Conservation (phyloP, 1,140 invertebrate species). For the Triops longicaudatus region DNA sequence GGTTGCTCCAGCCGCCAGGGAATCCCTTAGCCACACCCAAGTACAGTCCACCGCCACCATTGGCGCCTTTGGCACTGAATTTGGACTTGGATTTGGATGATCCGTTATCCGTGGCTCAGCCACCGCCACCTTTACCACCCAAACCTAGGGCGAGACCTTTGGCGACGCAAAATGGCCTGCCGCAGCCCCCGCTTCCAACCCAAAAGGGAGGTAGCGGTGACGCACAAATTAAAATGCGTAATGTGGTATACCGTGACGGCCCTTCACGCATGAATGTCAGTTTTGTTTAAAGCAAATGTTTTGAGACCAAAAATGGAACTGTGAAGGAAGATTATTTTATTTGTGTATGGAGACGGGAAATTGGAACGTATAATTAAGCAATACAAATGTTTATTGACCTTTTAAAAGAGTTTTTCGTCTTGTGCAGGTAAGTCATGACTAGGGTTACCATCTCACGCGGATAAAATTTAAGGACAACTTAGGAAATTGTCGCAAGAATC, state of each 20-base stretch:
- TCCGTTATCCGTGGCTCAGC: slow-evolving; percentile 20
- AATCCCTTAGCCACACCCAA: slow-evolving; percentile 17
- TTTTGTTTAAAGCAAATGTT: slow-evolving; percentile 22
- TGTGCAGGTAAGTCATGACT: too few species aligned
- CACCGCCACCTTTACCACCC: slow-evolving; percentile 28
- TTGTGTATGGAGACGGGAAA: not conserved
- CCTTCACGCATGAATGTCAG: slow-evolving; percentile 25
- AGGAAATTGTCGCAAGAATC: too few species aligned
- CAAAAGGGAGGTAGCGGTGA: slow-evolving; percentile 8
- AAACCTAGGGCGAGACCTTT: slow-evolving; percentile 23
- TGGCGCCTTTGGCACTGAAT: slow-evolving; percentile 20
- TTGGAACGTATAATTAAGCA: not conserved
- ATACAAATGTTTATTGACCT: too few species aligned
- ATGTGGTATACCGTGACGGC: slow-evolving; percentile 1
- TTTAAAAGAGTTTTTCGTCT: too few species aligned
- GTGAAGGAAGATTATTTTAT: not conserved
- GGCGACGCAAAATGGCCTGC: slow-evolving; percentile 10
- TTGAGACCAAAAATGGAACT: not conserved
- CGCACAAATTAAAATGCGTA: not conserved
- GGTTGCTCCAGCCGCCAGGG: not conserved
- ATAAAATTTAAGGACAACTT: too few species aligned
- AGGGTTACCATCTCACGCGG: too few species aligned
- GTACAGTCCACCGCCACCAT: slow-evolving; percentile 21
- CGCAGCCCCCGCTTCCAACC: slow-evolving; percentile 16
- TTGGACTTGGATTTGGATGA: slow-evolving; percentile 28